These are phyloP conservation scores for Stegodyphus mimosarum DNA, from an alignment of 1,140 invertebrate species.

Conservation along the genomic window DNA sequence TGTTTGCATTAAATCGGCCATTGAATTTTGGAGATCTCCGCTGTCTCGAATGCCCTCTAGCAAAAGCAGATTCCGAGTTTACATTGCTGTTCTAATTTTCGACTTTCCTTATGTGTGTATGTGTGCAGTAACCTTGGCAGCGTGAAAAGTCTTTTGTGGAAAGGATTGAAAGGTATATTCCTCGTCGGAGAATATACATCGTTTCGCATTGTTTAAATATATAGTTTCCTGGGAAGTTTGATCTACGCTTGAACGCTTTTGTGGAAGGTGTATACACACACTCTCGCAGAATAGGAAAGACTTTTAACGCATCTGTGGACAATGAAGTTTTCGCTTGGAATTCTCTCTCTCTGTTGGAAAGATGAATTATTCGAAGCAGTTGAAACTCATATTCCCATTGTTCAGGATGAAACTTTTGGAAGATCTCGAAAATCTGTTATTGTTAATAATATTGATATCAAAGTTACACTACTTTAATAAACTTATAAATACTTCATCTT, in stretches of 20 bases:
- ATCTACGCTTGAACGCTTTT: slow-evolving; percentile 23
- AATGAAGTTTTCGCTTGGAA: neutral
- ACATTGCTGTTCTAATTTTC: slow-evolving; percentile 59
- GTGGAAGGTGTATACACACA: slow-evolving; percentile 1
- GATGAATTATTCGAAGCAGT: too few species aligned
- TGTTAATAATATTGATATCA: too few species aligned
- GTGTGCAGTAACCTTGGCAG: neutral
- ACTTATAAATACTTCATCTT: too few species aligned
- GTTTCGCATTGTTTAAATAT: slow-evolving; percentile 35
- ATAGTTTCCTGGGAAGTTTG: slow-evolving; percentile 18
- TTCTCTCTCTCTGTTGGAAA: too few species aligned
- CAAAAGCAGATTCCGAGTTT: slow-evolving; percentile 32
- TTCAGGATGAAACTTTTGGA: too few species aligned
- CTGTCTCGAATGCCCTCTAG: slow-evolving; percentile 14
- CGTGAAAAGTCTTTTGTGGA: slow-evolving; percentile 32
- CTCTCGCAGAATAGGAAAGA: neutral
- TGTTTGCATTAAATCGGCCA: slow-evolving; percentile 59
- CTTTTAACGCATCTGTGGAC: slow-evolving; percentile 23
- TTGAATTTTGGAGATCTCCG: slow-evolving; percentile 34
- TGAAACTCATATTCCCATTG: too few species aligned
- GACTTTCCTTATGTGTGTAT: slow-evolving; percentile 7
- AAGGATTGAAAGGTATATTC: neutral
- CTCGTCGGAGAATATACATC: slow-evolving; percentile 6
- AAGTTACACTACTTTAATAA: too few species aligned
- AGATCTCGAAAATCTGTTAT: too few species aligned